These are phyloP conservation scores for Cyclura pinguis DNA, from an alignment of 2,797 vertebrate genomes.

Conservation along the genomic window DNA sequence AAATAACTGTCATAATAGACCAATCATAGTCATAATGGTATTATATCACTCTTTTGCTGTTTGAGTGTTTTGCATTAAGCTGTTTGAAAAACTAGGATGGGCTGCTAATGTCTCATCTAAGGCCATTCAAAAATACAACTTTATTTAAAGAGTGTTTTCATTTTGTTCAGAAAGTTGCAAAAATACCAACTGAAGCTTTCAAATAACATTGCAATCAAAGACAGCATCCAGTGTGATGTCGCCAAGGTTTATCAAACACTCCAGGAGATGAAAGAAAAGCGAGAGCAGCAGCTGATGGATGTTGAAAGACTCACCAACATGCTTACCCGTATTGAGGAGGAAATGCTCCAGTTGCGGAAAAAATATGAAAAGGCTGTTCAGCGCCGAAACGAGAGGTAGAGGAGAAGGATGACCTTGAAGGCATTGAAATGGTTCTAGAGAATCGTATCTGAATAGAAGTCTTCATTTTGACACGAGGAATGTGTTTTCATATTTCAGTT, in stretches of 20 bases:
- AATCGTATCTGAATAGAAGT: neutral
- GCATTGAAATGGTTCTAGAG: neutral
- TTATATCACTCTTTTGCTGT: neutral
- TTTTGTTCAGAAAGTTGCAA: constrained; percentile 83
- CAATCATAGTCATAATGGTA: no score
- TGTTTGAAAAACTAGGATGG: neutral
- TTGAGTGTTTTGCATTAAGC: neutral
- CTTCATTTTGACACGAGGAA: neutral
- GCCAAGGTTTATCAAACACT: constrained; percentile 76
- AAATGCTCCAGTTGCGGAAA: constrained; percentile 81
- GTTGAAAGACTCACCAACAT: constrained; percentile 79
- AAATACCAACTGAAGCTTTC: constrained; percentile 83
- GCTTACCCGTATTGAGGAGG: constrained; percentile 80
- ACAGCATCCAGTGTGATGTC: constrained; percentile 82
- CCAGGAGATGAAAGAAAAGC: constrained; percentile 81
- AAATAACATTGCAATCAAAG: constrained; percentile 79
- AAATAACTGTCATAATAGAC: neutral
- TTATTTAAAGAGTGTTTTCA: constrained; percentile 37
- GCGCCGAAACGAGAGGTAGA: constrained; percentile 85
- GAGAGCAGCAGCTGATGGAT: constrained; percentile 80
- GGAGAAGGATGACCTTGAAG: neutral
- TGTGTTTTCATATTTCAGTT: neutral
- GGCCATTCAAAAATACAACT: no score
- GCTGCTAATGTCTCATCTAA: neutral
- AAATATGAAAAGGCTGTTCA: constrained; percentile 79